Evolutionary conservation across 2,888 invertebrate genomes (phyloP), one percentile per base, ranked within the genome.

Genomic region (Iselma pallidipennis): DNA sequence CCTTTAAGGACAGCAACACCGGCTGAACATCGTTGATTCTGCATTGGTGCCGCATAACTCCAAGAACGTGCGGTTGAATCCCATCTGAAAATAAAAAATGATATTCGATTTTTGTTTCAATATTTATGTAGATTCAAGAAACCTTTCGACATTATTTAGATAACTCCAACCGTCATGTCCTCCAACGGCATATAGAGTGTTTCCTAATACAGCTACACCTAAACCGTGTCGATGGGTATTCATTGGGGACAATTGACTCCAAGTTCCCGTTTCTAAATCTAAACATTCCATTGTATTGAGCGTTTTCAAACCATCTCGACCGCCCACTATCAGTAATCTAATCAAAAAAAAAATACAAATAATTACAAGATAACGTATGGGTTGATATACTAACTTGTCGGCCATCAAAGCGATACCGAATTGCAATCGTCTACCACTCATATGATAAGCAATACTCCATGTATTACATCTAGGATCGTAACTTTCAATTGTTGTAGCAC

Each of bases 161-260:
- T 96, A 96, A 75, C 95, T 95, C 95, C 95, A 95, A 16, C 95
- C 96, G 80, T 97, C 96, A 78, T 96, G 96, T 0, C 97, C 97
- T 1, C 97, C 96, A 2, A 96, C 94, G 0, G 96, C 96, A 82
- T 97, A 97, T 61, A 97, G 85, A 0, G 95, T 94, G 0, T 93
- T 91, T 71, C 88, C 88, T 51, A 94, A 85, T 29, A 92, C 89
- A 2, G 92, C 91, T 25, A 92, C 92, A 10, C 91, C 91, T 61
- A 92, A 81, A 0, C 92, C 92, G 78, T 92, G 92, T 2, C 96
- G 85, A 77, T 94, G 95, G 9, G 95, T 95, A 74, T 91, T 92
- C 95, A 97, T 96, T 0, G 94, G 89, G 33, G 93, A 91, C 66
- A 96, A 78, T 19, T 88, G 86, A 57, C 87, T 89, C 95, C 96